Percentiles rank a stretch among this genome's conserved stretches.
Conservation (phyloP, 2,797 vertebrate genomes). For the Protosalanx chinensis region DNA sequence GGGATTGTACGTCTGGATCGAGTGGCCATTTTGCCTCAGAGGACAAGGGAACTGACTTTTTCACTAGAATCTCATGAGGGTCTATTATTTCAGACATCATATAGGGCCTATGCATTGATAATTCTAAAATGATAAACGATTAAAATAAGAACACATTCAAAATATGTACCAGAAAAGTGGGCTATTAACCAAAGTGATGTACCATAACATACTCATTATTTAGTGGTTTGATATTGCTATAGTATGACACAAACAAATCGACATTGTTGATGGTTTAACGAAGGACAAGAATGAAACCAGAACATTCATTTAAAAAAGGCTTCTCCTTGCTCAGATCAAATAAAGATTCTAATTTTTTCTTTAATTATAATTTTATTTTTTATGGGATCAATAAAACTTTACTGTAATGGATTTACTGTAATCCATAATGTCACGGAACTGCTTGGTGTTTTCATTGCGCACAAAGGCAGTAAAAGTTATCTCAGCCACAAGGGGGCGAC, state of each 20-base stretch:
- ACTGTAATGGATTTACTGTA: background rate
- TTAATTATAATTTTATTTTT: background rate
- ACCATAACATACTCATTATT: background rate
- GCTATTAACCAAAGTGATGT: background rate
- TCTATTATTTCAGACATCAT: background rate
- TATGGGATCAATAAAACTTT: background rate
- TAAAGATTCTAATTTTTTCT: background rate
- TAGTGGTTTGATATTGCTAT: too few species aligned
- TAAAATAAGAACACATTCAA: too few species aligned
- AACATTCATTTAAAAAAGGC: too few species aligned
- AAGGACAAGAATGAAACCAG: too few species aligned
- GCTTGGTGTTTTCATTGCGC: background rate
- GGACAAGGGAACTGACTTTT: background rate
- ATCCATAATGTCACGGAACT: too few species aligned
- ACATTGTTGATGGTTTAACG: background rate
- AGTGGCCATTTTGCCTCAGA: constrained; percentile 61
- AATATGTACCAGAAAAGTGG: background rate
- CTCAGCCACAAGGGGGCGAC: constrained; percentile 57
- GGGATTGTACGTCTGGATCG: constrained; percentile 31
- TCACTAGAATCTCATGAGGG: background rate
- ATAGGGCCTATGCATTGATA: too few species aligned
- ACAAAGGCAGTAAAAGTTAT: background rate
- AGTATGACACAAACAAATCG: background rate
- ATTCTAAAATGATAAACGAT: too few species aligned
- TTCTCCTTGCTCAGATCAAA: too few species aligned